Evolutionary conservation across 2,113 vertebrate genomes (phyloP), one percentile per base, ranked within the genome.

Genomic region (Microcebus ravelobensis): DNA sequence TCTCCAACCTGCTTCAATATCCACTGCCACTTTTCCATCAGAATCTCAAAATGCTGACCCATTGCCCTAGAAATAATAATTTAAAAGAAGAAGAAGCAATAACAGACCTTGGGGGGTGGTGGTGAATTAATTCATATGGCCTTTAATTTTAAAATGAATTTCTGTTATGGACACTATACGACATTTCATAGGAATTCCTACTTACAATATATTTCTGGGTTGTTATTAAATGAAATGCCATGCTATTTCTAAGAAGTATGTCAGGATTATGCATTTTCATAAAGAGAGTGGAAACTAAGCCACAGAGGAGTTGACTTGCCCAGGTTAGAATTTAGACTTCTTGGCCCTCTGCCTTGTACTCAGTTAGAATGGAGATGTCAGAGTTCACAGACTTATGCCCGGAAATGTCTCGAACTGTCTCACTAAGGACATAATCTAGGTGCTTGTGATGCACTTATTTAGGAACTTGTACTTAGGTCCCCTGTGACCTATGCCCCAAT

Each of bases 61-160:
- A 57, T 57, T 29, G 29, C 25, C 18, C 57, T 42, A 21, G 50
- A 77, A 79, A 79, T 67, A 25, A 20, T 59, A 61, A 55, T 63
- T 63, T 81, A 29, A 27, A 65, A 80, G 70, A 67, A 48, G 76
- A 48, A n/a, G 17, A 21, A 36, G 14, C 9, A 31, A 65, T 36
- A 76, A 73, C 6, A 55, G 61, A 90, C 2, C 14, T 74, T 18
- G 17, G 15, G 15, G 52, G n/a, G 23, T 42, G 42, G 42, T 42
- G 42, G 14, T 8, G 42, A 92, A 92, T 70, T 59, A 20, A 84
- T 45, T 65, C 65, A n/a, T n/a, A n/a, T 5, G 2, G 4, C 8
- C 67, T 61, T 89, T 93, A 31, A 65, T 86, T 96, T 87, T 76
- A 82, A 45, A 20, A 70, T 25, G 48, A 83, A 63, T 55, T 94